Percentiles rank a stretch among this genome's conserved stretches.
These are phyloP conservation scores for Dyspetes luteomarginatus DNA, from an alignment of 2,888 invertebrate genomes.

Conservation along the genomic window DNA sequence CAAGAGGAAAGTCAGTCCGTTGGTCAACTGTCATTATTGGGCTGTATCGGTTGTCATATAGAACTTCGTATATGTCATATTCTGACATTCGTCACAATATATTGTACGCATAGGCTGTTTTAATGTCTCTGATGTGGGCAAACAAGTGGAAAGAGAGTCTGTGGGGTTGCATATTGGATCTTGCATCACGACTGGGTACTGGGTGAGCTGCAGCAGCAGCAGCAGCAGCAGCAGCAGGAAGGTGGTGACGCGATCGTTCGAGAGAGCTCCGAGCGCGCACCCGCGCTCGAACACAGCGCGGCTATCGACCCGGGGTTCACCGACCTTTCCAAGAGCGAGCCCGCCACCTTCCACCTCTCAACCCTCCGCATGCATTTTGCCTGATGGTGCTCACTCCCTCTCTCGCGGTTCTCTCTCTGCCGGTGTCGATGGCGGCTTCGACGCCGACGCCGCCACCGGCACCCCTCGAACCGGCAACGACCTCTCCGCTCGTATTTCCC, in stretches of 20 bases:
- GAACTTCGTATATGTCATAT: too few relatives aligned
- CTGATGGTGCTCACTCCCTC: conserved; percentile 54
- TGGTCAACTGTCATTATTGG: too few relatives aligned
- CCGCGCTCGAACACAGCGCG: conserved; percentile 69
- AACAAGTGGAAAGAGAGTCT: conserved; percentile 69
- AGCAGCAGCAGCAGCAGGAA: conserved; percentile 45
- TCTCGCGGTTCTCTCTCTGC: conserved; percentile 59
- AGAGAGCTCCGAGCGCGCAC: conserved; percentile 47
- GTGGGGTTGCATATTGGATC: conserved; percentile 74
- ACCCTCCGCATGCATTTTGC: conserved; percentile 55
- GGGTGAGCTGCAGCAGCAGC: conserved; percentile 69
- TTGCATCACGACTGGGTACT: conserved; percentile 50
- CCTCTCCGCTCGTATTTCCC: conserved; percentile 61
- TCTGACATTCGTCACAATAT: too few relatives aligned
- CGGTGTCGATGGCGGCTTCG: conserved; percentile 49
- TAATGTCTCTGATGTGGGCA: conserved; percentile 32
- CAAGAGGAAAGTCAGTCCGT: too few relatives aligned
- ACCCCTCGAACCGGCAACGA: conserved; percentile 68
- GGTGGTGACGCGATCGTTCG: conserved; percentile 59
- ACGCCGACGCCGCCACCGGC: conserved; percentile 55
- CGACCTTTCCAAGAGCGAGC: conserved; percentile 74
- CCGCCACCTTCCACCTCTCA: conserved; percentile 72
- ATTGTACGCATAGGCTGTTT: neutral
- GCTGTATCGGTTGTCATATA: too few relatives aligned
- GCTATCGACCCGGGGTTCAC: conserved; percentile 81